phyloP scores from a whole-genome alignment of 30 jellyfish, hydroid and myxozoan genomes.

The Aurelia aurita region DNA sequence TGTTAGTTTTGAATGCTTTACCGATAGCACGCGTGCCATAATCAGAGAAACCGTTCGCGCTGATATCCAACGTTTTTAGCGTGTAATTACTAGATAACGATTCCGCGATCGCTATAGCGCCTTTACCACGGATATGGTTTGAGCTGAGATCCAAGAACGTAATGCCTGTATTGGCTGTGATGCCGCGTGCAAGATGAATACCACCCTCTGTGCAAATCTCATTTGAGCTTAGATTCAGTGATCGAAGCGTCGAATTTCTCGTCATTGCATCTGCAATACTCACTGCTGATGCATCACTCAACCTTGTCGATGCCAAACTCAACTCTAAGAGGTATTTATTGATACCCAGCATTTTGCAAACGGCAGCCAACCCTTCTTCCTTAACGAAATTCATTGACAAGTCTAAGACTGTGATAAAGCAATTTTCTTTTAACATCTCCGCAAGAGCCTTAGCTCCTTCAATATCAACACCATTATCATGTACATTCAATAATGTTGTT shows the following conservation, averaged over 20 bases:
- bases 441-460: slow-evolving; percentile 72
- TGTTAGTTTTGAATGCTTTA: slow-evolving; percentile 43
- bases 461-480: slow-evolving; percentile 66
- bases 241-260: slow-evolving; percentile 40
- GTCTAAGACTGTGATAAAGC: slow-evolving; percentile 53
- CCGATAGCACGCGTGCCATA: slow-evolving; percentile 70
- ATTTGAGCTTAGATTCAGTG: slow-evolving; percentile 54
- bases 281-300: slow-evolving; percentile 16
- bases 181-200: slow-evolving; percentile 46
- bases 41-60: slow-evolving; percentile 71
- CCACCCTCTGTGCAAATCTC: slow-evolving; percentile 59
- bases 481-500: slow-evolving; percentile 29
- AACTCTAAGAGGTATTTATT: slow-evolving; percentile 40
- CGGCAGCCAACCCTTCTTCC: slow-evolving; percentile 36
- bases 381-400: slow-evolving; percentile 56
- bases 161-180: slow-evolving; percentile 27
- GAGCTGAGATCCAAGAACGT: slow-evolving; percentile 45
- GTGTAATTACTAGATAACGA: slow-evolving; percentile 30
- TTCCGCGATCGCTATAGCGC: slow-evolving; percentile 37
- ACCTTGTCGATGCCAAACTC: slow-evolving; percentile 45
- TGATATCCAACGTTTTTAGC: slow-evolving; percentile 40
- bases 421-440: slow-evolving; percentile 21
- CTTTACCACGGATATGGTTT: slow-evolving; percentile 53
- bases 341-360: slow-evolving; percentile 18
- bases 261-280: slow-evolving; percentile 30